Base-by-base conservation (phyloP, 2,888 invertebrate species). In the Parelbella ahira region DNA sequence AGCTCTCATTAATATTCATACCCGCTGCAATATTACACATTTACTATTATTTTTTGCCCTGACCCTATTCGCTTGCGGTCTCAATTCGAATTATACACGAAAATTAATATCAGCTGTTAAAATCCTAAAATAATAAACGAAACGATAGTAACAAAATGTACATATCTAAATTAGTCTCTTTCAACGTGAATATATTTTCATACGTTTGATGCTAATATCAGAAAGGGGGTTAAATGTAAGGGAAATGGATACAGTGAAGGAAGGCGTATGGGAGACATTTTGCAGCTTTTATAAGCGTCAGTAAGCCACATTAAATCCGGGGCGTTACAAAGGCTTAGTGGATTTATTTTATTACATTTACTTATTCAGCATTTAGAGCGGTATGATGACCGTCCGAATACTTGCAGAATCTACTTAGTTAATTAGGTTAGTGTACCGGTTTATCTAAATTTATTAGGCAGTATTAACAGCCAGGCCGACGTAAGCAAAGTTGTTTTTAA, bases 331-430 rank as follows among this genome's bases (percentile, higher is more conserved):
- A 47, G 65, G 72, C 68, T 76, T 70, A 69, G 61, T 61, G 71
- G 80, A 77, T 79, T 75, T 76, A 76, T 78, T 79, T 79, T 76
- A 80, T 80, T 78, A 73, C 74, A 58, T 77, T 76, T 70, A 70
- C 72, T 75, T 70, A 76, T 74, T 72, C 74, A 67, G 62, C 56
- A 63, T 62, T 61, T 56, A 63, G 63, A 63, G 64, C 56, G 54
- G 49, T 61, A 63, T 67, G 72, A 75, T 68, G 72, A 61, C 65
- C 37, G 61, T 51, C 56, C 54, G 46, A 37, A 54, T 53, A 51
- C 65, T 58, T 68, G 69, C 65, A 63, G 60, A 52, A 53, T 54
- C 62, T 68, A 73, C 67, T 74, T 69, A 67, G 63, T 71, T 75
- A 75, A 76, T 76, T 75, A 71, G n/a, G n/a, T n/a, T n/a, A n/a